These are phyloP conservation scores for Echinarachnius parma DNA, from an alignment of 53 echinoderm and acorn worm species.

Conservation along the genomic window DNA sequence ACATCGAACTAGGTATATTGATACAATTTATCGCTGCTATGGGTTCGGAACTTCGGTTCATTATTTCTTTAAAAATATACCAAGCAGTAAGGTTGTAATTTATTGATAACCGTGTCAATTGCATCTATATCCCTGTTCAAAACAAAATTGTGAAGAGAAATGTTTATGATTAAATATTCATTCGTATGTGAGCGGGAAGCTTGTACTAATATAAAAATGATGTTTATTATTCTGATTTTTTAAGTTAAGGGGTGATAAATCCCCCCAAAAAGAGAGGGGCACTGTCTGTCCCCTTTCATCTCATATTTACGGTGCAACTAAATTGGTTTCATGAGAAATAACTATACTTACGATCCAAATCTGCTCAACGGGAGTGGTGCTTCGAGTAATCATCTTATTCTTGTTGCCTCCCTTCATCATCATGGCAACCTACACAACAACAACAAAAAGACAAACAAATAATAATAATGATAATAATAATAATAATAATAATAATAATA, in stretches of 20 bases:
- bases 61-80: no score
- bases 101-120: no score
- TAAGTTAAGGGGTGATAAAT: no score
- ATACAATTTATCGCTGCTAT: no score
- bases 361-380: conserved; percentile 4
- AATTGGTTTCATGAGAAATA: not conserved
- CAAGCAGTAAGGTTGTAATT: no score
- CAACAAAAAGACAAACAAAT: not conserved
- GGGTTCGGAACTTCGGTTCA: no score
- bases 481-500: not conserved
- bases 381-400: not conserved
- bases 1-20: no score
- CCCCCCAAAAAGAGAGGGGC: no score
- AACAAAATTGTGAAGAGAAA: no score
- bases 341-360: conserved; percentile 22
- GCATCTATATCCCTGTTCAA: no score
- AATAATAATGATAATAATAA: not conserved
- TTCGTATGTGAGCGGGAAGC: not conserved
- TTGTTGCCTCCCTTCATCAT: not conserved
- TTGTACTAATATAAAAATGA: not conserved
- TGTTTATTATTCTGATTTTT: not conserved
- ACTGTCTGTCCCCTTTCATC: not conserved
- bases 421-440: not conserved
- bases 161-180: no score
- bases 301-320: not conserved